Conservation (phyloP, 2,797 vertebrate species). For the Poliocrania exsul region DNA sequence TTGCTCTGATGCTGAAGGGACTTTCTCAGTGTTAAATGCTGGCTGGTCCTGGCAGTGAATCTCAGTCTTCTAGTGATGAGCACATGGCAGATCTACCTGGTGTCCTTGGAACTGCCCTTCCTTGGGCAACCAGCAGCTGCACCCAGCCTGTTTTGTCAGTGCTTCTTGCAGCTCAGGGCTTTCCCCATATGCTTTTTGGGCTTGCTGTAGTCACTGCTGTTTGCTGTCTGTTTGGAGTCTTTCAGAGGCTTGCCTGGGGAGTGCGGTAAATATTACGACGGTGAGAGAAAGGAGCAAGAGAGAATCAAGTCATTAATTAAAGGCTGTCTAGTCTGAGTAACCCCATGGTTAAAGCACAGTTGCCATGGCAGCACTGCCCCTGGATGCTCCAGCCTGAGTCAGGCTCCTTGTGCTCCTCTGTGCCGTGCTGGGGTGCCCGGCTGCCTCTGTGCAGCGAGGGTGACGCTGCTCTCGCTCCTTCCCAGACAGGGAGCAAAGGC, state of each 20-base stretch:
- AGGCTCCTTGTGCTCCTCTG: not conserved
- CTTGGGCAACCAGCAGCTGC: not conserved
- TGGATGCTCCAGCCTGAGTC: slow-evolving; percentile 30
- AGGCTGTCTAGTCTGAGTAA: not conserved
- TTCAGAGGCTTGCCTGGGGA: not conserved
- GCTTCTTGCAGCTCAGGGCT: not conserved
- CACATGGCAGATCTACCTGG: not conserved
- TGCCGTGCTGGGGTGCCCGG: not conserved
- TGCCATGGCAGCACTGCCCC: not conserved
- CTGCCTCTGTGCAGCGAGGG: not conserved
- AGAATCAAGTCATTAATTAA: slow-evolving; percentile 20
- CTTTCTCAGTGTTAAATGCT: not conserved
- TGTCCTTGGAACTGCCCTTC: not conserved
- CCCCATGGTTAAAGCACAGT: not conserved
- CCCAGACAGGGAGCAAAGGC: not conserved
- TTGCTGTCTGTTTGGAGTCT: not conserved
- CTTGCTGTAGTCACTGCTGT: not conserved
- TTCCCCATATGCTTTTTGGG: rapidly evolving
- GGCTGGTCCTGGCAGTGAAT: not conserved
- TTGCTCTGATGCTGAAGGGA: not conserved
- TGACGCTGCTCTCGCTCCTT: not conserved
- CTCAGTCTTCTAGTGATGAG: not conserved
- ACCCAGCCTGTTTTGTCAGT: not conserved
- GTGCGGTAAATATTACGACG: not conserved
- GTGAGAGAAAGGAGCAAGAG: not conserved